Evolutionary conservation across 2,113 vertebrate species (phyloP).

Genomic region (Amia ocellicauda): DNA sequence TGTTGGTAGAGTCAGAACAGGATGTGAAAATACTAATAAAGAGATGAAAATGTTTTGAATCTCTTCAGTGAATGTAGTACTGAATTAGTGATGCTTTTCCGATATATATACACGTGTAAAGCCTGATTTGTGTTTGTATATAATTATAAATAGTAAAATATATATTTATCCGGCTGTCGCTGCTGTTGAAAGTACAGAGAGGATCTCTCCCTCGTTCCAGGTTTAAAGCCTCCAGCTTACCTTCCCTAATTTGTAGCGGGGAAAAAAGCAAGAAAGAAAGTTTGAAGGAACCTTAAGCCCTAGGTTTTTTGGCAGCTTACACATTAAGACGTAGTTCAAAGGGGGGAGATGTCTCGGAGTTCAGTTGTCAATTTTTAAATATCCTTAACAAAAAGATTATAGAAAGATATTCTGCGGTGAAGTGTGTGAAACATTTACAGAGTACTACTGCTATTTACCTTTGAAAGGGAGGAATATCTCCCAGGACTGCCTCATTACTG

Average conservation of each 20-base stretch:
- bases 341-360: neutral
- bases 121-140: too few relatives aligned
- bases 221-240: neutral
- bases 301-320: neutral
- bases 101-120: too few relatives aligned
- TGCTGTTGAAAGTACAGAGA: too few relatives aligned
- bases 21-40: neutral
- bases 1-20: too few relatives aligned
- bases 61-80: too few relatives aligned
- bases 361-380: neutral
- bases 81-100: too few relatives aligned
- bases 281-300: neutral
- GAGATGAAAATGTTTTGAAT: too few relatives aligned
- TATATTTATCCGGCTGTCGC: too few relatives aligned
- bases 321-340: neutral
- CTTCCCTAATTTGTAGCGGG: neutral
- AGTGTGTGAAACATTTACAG: conserved; percentile 2
- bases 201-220: neutral
- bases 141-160: too few relatives aligned
- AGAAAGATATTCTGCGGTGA: neutral
- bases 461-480: conserved; percentile 20
- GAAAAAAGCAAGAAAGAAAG: too few relatives aligned
- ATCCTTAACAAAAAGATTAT: neutral
- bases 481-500: conserved; percentile 8
- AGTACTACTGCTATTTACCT: conserved; percentile 14